These are phyloP conservation scores for Zoanthus sociatus DNA, from an alignment of 92 coral and sea anemone species.

Conservation along the genomic window DNA sequence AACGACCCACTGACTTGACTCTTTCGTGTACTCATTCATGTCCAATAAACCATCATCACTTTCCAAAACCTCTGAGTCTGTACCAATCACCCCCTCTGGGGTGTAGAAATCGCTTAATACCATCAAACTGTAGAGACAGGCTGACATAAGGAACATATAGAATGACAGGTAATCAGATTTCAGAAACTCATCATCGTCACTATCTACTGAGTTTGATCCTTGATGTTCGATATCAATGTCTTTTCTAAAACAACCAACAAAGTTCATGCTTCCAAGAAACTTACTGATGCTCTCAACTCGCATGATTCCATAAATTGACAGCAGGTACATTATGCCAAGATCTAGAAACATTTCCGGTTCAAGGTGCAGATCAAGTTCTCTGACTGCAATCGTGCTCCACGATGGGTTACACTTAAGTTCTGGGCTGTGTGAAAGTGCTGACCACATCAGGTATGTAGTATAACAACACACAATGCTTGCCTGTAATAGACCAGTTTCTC, in stretches of 20 bases:
- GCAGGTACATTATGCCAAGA: slow-evolving; percentile 52
- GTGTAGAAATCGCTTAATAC: slow-evolving; percentile 77
- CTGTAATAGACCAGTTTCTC: slow-evolving; percentile 82
- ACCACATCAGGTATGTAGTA: slow-evolving; percentile 74
- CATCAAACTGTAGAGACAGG: slow-evolving; percentile 73
- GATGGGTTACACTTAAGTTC: slow-evolving; percentile 68
- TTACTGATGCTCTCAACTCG: slow-evolving; percentile 57
- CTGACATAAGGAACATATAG: slow-evolving; percentile 69
- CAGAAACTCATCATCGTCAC: slow-evolving; percentile 56
- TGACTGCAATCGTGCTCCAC: slow-evolving; percentile 48
- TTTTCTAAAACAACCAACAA: slow-evolving; percentile 61
- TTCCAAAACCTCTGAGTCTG: slow-evolving; percentile 73
- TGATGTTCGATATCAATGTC: slow-evolving; percentile 50
- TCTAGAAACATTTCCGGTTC: slow-evolving; percentile 79
- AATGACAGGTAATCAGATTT: slow-evolving; percentile 72
- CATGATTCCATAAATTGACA: slow-evolving; percentile 67
- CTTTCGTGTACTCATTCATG: slow-evolving; percentile 76
- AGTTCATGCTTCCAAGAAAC: slow-evolving; percentile 56
- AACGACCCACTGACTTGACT: slow-evolving; percentile 80
- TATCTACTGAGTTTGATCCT: neutral
- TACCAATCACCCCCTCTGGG: slow-evolving; percentile 87
- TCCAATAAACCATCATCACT: slow-evolving; percentile 73
- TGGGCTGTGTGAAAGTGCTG: slow-evolving; percentile 78
- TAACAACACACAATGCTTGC: slow-evolving; percentile 76
- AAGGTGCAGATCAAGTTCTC: slow-evolving; percentile 61